Percentiles rank a stretch among this genome's conserved stretches.
phyloP scores from a whole-genome alignment of 2,113 vertebrate species.

The Benitochromis conjunctus region DNA sequence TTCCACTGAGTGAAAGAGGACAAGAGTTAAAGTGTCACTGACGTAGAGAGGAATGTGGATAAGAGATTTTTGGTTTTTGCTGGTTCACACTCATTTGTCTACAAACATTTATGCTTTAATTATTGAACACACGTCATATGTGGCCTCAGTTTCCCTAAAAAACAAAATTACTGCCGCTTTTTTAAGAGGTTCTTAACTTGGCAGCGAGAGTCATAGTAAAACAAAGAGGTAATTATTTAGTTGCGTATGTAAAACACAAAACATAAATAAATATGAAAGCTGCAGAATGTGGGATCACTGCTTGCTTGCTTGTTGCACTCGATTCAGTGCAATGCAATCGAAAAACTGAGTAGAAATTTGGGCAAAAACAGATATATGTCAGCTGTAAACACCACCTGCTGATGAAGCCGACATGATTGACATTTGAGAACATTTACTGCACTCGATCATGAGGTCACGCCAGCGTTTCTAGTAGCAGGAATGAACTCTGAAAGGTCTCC shows the following conservation, averaged over 20 bases:
- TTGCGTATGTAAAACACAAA: neutral
- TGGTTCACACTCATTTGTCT: neutral
- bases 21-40: neutral
- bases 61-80: neutral
- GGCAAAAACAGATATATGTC: fast-evolving
- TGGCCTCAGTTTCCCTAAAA: neutral
- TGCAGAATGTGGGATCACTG: neutral
- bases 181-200: neutral
- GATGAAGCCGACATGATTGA: neutral
- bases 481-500: neutral
- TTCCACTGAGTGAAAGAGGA: neutral
- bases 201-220: neutral
- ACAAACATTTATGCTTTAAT: neutral
- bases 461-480: neutral
- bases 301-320: neutral
- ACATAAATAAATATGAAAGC: neutral
- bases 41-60: neutral
- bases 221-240: neutral
- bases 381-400: neutral
- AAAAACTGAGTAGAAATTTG: neutral
- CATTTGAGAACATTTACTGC: neutral
- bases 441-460: neutral
- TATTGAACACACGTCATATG: neutral
- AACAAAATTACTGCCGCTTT: neutral
- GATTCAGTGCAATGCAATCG: neutral